These are phyloP conservation scores for Lucifuga dentata DNA, from an alignment of 2,113 vertebrate genomes.

Conservation along the genomic window DNA sequence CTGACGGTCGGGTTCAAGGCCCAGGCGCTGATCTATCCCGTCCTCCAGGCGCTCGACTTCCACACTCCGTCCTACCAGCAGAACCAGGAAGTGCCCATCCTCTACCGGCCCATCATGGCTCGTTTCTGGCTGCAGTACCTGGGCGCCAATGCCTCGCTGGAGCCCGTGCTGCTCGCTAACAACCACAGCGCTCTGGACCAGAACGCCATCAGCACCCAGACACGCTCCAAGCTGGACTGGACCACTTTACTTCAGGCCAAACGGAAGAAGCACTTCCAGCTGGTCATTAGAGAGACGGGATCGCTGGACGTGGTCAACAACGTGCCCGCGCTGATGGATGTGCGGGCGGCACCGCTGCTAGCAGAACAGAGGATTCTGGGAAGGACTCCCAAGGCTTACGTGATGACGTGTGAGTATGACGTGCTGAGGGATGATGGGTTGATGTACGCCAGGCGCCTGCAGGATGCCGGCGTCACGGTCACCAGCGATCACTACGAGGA, in stretches of 20 bases:
- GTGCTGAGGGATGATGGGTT: constrained; percentile 93
- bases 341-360: constrained; percentile 87
- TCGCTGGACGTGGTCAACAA: constrained; percentile 75
- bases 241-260: constrained; percentile 82
- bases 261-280: constrained; percentile 86
- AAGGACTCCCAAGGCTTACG: constrained; percentile 88
- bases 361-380: constrained; percentile 84
- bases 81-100: constrained; percentile 88
- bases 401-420: constrained; percentile 95
- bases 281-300: constrained; percentile 80
- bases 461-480: constrained; percentile 87
- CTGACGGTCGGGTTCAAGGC: constrained; percentile 83
- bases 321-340: constrained; percentile 88
- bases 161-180: constrained; percentile 87
- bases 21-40: constrained; percentile 94
- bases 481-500: constrained; percentile 92
- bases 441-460: constrained; percentile 91
- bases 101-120: constrained; percentile 87
- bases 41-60: constrained; percentile 95
- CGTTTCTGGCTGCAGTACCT: constrained; percentile 94
- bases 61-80: constrained; percentile 95
- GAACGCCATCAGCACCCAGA: constrained; percentile 58
- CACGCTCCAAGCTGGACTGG: constrained; percentile 87
- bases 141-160: constrained; percentile 83
- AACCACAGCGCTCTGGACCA: constrained; percentile 91